Percentiles rank a stretch among this genome's conserved stretches.
Conservation (phyloP, 2,113 vertebrate genomes). For the Odontesthes bonariensis region DNA sequence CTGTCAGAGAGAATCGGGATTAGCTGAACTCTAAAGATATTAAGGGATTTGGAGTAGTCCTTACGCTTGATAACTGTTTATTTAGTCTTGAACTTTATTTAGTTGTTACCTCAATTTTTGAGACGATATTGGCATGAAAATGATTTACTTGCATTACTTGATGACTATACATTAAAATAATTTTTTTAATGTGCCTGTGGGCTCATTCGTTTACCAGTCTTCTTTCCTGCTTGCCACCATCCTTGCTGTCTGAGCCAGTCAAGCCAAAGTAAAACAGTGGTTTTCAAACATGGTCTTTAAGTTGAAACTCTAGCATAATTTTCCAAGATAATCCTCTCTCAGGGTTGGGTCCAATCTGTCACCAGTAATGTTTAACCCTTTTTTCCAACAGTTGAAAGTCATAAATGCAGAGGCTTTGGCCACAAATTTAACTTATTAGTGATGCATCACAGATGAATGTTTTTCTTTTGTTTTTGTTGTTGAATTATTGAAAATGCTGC, state of each 20-base stretch:
- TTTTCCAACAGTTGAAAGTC: background rate
- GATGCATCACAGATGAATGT: too few species aligned
- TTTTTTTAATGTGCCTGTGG: background rate
- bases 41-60: too few species aligned
- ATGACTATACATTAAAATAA: too few species aligned
- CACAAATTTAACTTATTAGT: background rate
- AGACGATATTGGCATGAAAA: too few species aligned
- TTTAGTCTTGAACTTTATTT: too few species aligned
- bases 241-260: background rate
- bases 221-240: background rate
- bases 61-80: too few species aligned
- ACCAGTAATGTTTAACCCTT: background rate
- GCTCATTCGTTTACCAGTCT: background rate
- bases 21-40: constrained; percentile 2
- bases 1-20: background rate
- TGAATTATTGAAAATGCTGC: background rate
- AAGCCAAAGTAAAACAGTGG: background rate
- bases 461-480: background rate
- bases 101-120: too few species aligned
- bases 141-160: too few species aligned
- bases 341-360: background rate
- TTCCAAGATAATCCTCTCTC: background rate
- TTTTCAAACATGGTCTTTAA: background rate
- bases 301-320: background rate
- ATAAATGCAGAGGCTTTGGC: background rate